Base-by-base conservation (phyloP, 2,113 vertebrate genomes). In the Oophaga pumilio region DNA sequence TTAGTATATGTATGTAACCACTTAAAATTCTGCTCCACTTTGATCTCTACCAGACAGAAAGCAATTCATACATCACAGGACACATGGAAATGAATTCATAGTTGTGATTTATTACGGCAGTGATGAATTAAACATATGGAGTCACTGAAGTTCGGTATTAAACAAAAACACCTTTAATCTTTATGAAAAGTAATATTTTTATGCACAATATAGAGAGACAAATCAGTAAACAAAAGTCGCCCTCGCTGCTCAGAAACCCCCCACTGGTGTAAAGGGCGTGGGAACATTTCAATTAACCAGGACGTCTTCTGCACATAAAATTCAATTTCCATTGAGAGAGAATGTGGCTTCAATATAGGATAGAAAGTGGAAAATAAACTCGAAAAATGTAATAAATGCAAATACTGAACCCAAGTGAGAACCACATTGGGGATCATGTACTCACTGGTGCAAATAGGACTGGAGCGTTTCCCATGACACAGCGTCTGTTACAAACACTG, bases 221-320 rank as follows among this genome's bases (percentile, higher is more conserved):
- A 83, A 83, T 53, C 64, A 53, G 59, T 62, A 83, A 57, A 80
- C 56, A 80, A 59, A 80, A 80, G 77, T 8, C 53, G 60, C n/a
- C 33, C 20, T 26, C 1, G 43, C 8, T 53, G 1, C 1, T 53
- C 13, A 52, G 50, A 17, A 50, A 4, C n/a, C 62, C 43, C 62
- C 81, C 24, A 64, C 81, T 69, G 81, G 20, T 53, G 62, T 69
- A 22, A 82, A 69, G 81, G 26, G 81, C 26, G 81, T 43, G 60
- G 33, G 14, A 83, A 83, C 62, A 69, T 49, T 83, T 83, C 81
- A 83, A 52, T 83, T 83, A 83, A 26, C 53, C 62, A 26, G 14
- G 17, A 3, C 17, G 33, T 69, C 4, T 82, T 24, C 22, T 69
- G 43, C 62, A 26, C 7, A 22, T 68, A 64, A 8, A 26, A 64